Conservation (phyloP, 2,113 vertebrate genomes). For the Myotis lucifugus region DNA sequence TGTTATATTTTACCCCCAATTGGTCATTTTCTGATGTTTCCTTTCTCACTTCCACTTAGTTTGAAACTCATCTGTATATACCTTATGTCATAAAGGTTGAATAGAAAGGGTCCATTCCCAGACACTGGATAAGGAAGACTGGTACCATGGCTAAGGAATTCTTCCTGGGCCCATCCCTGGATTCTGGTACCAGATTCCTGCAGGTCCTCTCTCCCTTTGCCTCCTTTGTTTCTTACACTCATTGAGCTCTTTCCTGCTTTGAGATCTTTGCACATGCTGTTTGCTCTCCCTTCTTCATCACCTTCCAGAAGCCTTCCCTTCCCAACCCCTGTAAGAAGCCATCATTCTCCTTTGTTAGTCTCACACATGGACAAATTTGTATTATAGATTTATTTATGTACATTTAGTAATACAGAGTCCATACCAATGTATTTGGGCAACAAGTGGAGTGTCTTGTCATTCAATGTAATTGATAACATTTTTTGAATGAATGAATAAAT, state of each 20-base stretch:
- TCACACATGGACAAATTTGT: not conserved
- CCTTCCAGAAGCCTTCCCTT: not conserved
- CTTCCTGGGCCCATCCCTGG: not conserved
- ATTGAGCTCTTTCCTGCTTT: not conserved
- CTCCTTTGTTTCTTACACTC: not conserved
- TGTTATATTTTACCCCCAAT: not conserved
- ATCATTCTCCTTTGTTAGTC: not conserved
- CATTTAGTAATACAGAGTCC: not conserved
- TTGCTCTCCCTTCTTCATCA: not conserved
- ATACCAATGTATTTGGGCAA: not conserved
- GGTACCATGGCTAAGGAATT: not conserved
- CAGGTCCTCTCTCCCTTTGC: not conserved
- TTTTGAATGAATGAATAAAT: conserved; percentile 16
- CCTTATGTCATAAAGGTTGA: not conserved
- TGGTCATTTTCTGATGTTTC: not conserved
- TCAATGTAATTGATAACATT: not conserved
- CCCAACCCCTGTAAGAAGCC: not conserved
- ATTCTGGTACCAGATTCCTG: not conserved
- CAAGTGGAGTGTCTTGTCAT: not conserved
- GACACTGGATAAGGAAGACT: not conserved
- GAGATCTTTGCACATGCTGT: not conserved
- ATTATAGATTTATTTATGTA: not conserved
- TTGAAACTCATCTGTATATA: not conserved
- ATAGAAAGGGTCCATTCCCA: not conserved
- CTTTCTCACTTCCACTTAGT: not conserved